Conservation (phyloP, 2,888 invertebrate genomes). For the Rhagophthalmus giganteus region DNA sequence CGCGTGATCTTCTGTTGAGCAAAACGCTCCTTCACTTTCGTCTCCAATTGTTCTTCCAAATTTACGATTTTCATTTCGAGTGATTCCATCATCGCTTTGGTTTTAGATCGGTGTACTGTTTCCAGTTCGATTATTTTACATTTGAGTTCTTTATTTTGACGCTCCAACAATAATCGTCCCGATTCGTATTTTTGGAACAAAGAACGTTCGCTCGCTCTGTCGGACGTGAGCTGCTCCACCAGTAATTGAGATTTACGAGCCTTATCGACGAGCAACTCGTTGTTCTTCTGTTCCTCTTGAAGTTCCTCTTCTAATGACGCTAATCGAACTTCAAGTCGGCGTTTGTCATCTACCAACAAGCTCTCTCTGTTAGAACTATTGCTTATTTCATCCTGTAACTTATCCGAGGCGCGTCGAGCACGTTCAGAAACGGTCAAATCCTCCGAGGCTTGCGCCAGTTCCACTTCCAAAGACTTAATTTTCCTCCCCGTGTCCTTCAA, state of each 20-base stretch:
- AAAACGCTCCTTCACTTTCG: constrained; percentile 91
- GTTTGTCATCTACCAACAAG: constrained; percentile 91
- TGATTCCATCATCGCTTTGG: constrained; percentile 90
- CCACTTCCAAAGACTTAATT: constrained; percentile 89
- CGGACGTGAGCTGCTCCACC: constrained; percentile 85
- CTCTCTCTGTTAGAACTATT: constrained; percentile 74
- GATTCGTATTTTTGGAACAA: constrained; percentile 92
- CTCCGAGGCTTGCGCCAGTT: constrained; percentile 71
- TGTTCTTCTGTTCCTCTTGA: constrained; percentile 95
- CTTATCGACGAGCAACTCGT: constrained; percentile 85
- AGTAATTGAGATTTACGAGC: constrained; percentile 81
- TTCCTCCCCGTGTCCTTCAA: constrained; percentile 88
- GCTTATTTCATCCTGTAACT: constrained; percentile 89
- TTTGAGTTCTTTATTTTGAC: constrained; percentile 93
- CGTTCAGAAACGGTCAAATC: constrained; percentile 87
- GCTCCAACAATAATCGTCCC: constrained; percentile 82
- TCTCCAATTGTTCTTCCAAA: constrained; percentile 92
- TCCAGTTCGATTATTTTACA: constrained; percentile 94
- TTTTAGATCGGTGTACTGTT: constrained; percentile 88
- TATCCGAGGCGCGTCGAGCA: constrained; percentile 86
- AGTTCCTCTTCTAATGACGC: constrained; percentile 94
- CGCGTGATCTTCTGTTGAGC: constrained; percentile 86
- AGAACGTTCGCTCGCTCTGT: constrained; percentile 85
- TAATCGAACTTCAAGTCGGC: constrained; percentile 92
- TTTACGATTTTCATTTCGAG: constrained; percentile 93